Evolutionary conservation across 2,113 vertebrate species (phyloP), one percentile per base, ranked within the genome.

Genomic region (Clarias gariepinus): DNA sequence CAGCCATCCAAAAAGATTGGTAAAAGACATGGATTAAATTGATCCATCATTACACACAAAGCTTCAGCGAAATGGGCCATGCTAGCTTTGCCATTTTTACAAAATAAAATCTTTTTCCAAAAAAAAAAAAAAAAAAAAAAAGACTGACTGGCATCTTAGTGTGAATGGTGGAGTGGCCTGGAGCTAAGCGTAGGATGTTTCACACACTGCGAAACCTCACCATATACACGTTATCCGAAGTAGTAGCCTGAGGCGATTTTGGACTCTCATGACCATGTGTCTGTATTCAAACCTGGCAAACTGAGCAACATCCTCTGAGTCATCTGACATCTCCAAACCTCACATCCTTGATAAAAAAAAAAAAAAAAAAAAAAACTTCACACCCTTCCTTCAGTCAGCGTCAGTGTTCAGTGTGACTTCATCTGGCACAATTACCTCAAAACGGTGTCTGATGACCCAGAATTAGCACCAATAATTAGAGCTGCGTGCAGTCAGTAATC

Each of bases 381-480:
- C 81, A 87, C 30, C 52, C 71, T 77, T 77, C 80, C 52, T 9
- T 83, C 81, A 83, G 47, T 47, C 80, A 58, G 69, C 5, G 52
- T 58, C 25, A 57, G 71, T 83, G 30, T 84, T 84, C 68, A 60
- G 30, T 41, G 68, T 60, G 30, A 84, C 28, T 61, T 80, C 66
- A 84, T 69, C 69, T 82, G 88, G 81, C 88, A 86, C 87, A 87
- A 89, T 87, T 85, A 82, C 69, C 82, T 88, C 88, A 80, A 88
- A 89, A 90, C 57, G 80, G 83, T 86, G 86, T 78, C 78, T 88
- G 82, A 82, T 86, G 88, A 90, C 85, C 89, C 89, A 91, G 87
- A 91, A 88, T 89, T 91, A 91, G 89, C 84, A 87, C 81, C 88
- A 79, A 90, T 87, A 88, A 90, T 90, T 90, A 88, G 81, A 87